Evolutionary conservation across 2,888 invertebrate genomes (phyloP), one percentile per base, ranked within the genome.

Genomic region (Drosophila prolongata): DNA sequence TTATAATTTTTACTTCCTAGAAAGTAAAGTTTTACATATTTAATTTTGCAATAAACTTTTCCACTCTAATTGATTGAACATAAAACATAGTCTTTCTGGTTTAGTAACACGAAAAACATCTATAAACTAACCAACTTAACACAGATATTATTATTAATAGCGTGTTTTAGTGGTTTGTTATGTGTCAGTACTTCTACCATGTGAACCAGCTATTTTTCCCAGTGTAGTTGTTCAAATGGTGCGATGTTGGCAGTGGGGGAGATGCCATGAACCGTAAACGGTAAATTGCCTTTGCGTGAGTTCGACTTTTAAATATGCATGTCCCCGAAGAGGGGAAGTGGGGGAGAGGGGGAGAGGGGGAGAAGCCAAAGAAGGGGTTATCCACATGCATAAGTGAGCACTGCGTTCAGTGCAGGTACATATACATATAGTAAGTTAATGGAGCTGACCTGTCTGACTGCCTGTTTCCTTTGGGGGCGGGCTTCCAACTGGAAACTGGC

Each of bases 201-300:
- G 30, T 6, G 3, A 30, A 30, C 6, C 2, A 30, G 6, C 1
- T 30, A 5, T 47, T 46, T 34, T 14, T 47, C 16, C 13, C 10
- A 0, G 27, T 64, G 62, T 34, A 24, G 5, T 16, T 4, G 0
- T 10, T 27, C 19, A 24, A 9, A 42, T 27, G 42, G 47, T 49
- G 47, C 24, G 37, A 62, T 38, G 34, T 61, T 30, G 46, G 11
- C 14, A 30, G 37, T 27, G 42, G 49, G 30, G 44, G 37, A 35
- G 34, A 64, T 49, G 76, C 80, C 71, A 24, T 79, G 85, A 85
- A 85, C 89, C 87, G 86, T 85, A 87, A 85, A 87, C 76, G 70
- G 78, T 87, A 75, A 87, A 89, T 87, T 81, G 62, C 77, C 69
- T 84, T 88, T 76, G 87, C 80, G 66, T 86, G 80, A 74, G 72